Evolutionary conservation across 2,797 vertebrate species (phyloP).

Genomic region (Acrossocheilus wenchowensis): DNA sequence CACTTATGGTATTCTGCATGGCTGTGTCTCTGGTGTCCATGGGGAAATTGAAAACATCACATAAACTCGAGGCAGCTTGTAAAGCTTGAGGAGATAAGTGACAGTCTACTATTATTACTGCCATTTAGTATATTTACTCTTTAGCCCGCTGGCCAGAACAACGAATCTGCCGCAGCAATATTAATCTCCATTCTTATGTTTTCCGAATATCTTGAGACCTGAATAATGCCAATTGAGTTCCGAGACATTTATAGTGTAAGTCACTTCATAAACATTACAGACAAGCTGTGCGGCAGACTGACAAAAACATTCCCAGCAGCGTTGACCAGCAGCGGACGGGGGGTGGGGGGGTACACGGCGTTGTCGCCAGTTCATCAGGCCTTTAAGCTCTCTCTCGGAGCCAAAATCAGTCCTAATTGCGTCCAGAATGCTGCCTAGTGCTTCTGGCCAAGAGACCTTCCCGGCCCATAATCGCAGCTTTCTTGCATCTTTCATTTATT

Average conservation of each 20-base stretch:
- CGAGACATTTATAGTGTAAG: not conserved
- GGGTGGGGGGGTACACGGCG: not conserved
- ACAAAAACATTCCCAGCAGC: not conserved
- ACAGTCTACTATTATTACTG: conserved; percentile 47
- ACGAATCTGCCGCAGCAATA: conserved; percentile 19
- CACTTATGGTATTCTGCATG: conserved; percentile 46
- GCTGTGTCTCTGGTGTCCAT: conserved; percentile 45
- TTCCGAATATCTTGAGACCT: conserved; percentile 12
- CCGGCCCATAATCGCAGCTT: not conserved
- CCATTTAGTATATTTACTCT: conserved; percentile 58
- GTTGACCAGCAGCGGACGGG: not conserved
- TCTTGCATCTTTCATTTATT: conserved; percentile 11
- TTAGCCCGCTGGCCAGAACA: conserved; percentile 31
- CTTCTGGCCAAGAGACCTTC: conserved; percentile 17
- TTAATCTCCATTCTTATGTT: conserved; percentile 46
- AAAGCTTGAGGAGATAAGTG: conserved; percentile 54
- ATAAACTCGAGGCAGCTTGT: conserved; percentile 47
- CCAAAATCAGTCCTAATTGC: not conserved
- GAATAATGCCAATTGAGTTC: conserved; percentile 24
- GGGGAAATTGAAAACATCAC: conserved; percentile 54
- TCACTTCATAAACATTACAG: conserved; percentile 34
- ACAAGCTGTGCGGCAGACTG: conserved; percentile 25
- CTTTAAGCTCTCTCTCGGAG: not conserved
- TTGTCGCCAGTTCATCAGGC: not conserved
- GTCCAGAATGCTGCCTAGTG: not conserved